Evolutionary conservation across 2,113 vertebrate species (phyloP), one percentile per base, ranked within the genome.

Genomic region (Amazona vittata): DNA sequence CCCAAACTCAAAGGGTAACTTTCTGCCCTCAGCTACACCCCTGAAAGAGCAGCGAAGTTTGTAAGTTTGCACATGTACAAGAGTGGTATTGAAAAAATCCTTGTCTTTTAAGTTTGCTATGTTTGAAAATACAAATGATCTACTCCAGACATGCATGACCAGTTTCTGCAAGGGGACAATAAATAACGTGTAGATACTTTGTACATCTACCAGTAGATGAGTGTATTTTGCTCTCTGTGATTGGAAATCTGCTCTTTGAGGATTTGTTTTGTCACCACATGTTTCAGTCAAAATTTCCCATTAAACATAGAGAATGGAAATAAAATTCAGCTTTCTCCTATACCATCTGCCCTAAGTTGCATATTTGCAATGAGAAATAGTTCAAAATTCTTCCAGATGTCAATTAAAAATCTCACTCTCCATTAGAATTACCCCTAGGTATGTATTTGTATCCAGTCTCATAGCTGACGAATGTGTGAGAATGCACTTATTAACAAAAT

Each of bases 11-110:
- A 92, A 96, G 85, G 67, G 57, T 9, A 6, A 57, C 20, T 69
- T 85, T 97, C 83, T 94, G 89, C 95, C 91, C 93, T 94, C 63
- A 74, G 67, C 81, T 96, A 94, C 77, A 93, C 57, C 49, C 89
- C 83, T 91, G 57, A 31, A 91, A 92, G 12, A 76, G 44, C 62
- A 91, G 80, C 47, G 15, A 53, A 82, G 65, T 89, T 79, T 69
- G 0, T 57, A 52, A 78, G n/a, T 64, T 78, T 86, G 43, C 64
- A 71, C 60, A 57, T 55, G 29, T 68, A 60, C 35, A 71, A 49
- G 49, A 19, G 8, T 1, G 29, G 1, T 47, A 83, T 83, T 77
- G 16, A 15, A 50, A 90, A 87, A 60, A 47, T 24, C 46, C 55
- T 55, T 31, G 53, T 35, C 33, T 46, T 96, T 92, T 68, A 28